Percentiles rank a stretch among this genome's conserved stretches.
Conservation (phyloP, 2,797 vertebrate species). For the Tapera naevia region DNA sequence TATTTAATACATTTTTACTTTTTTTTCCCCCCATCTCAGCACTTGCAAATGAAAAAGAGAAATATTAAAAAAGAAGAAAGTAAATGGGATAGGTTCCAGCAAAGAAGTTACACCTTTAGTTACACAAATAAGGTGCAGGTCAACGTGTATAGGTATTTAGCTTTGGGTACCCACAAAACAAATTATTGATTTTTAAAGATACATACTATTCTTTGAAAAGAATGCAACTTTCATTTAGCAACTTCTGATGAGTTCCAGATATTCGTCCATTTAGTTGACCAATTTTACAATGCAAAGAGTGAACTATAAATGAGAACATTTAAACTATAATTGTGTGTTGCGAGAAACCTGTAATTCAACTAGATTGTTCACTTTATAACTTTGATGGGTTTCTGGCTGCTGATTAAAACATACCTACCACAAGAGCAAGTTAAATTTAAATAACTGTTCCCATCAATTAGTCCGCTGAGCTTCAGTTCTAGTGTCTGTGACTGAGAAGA, state of each 20-base stretch:
- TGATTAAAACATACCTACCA: constrained; percentile 23
- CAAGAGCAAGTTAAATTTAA: constrained; percentile 20
- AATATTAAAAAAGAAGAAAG: background rate
- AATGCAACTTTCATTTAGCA: background rate
- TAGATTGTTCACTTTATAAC: background rate
- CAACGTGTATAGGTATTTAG: background rate
- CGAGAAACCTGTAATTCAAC: constrained; percentile 3
- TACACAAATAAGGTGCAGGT: background rate
- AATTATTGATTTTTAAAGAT: background rate
- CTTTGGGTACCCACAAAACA: background rate
- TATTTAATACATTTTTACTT: background rate
- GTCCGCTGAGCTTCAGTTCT: background rate
- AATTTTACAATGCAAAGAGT: background rate
- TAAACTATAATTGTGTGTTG: background rate
- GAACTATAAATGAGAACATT: constrained; percentile 16
- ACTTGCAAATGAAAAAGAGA: background rate
- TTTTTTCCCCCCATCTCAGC: background rate
- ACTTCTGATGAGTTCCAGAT: background rate
- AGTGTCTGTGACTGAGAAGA: background rate
- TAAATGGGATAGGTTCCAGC: background rate
- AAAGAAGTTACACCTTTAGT: background rate
- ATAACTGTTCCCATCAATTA: constrained; percentile 11
- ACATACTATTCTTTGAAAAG: background rate
- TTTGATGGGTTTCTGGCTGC: background rate
- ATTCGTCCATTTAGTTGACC: background rate